Percentiles rank a stretch among this genome's conserved stretches.
phyloP scores from a whole-genome alignment of 2,113 vertebrate genomes.

The Pomatostomus ruficeps region DNA sequence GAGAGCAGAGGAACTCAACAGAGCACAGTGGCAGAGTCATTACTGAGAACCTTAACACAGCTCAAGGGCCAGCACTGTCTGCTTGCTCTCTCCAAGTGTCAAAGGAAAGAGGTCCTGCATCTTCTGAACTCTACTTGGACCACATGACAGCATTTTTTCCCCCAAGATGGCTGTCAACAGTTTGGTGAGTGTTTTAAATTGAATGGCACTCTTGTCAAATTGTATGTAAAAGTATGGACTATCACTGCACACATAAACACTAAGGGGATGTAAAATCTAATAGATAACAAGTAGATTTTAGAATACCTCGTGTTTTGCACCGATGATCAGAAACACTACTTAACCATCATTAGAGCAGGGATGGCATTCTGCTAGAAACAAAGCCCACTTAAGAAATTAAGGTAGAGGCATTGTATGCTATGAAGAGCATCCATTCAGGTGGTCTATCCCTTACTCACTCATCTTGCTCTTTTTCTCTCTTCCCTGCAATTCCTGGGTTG shows the following conservation, averaged over 20 bases:
- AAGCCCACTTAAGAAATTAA: background rate
- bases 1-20: background rate
- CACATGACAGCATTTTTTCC: background rate
- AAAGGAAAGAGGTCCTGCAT: background rate
- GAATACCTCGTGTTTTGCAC: background rate
- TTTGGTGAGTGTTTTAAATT: background rate
- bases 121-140: background rate
- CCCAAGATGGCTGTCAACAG: background rate
- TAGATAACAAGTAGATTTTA: background rate
- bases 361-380: background rate
- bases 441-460: background rate
- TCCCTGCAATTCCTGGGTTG: background rate
- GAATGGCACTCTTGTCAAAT: accelerated
- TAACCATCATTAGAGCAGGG: background rate
- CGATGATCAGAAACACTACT: background rate
- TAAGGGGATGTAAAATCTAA: background rate
- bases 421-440: background rate
- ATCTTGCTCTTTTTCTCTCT: background rate
- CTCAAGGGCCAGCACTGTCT: background rate
- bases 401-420: background rate
- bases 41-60: background rate
- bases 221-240: accelerated
- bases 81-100: background rate
- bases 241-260: background rate
- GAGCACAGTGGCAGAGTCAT: background rate